A percentile compares a stretch with the other conserved stretches of the same genome.
phyloP scores from a whole-genome alignment of 92 coral and sea anemone genomes.

The Zoanthus gigantus region DNA sequence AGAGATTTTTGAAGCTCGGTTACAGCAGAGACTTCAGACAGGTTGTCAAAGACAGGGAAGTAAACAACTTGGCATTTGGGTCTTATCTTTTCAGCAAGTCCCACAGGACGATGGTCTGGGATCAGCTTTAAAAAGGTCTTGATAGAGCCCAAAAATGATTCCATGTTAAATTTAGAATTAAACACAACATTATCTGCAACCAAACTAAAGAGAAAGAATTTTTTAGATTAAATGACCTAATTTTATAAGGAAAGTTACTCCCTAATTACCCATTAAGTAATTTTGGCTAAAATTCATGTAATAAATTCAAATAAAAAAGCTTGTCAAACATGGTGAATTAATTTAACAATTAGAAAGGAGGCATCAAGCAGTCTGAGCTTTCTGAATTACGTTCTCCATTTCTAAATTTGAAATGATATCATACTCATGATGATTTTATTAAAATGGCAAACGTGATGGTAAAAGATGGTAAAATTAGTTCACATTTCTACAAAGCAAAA shows the following conservation, averaged over 20 bases:
- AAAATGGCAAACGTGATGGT: too few species aligned
- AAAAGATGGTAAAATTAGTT: too few species aligned
- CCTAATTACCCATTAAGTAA: too few species aligned
- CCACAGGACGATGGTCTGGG: constrained; percentile 91
- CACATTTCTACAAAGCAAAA: too few species aligned
- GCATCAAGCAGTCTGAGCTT: too few species aligned
- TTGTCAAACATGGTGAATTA: too few species aligned
- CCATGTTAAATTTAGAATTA: constrained; percentile 97
- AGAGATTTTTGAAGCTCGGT: not conserved
- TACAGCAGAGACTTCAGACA: not conserved
- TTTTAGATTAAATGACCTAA: not conserved
- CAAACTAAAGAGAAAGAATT: constrained; percentile 59
- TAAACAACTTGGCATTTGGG: constrained; percentile 88
- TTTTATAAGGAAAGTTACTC: not conserved
- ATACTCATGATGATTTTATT: too few species aligned
- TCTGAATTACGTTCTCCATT: too few species aligned
- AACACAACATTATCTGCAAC: constrained; percentile 94
- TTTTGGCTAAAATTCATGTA: too few species aligned
- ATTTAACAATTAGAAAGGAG: too few species aligned
- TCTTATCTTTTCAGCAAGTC: constrained; percentile 68
- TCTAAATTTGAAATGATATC: too few species aligned
- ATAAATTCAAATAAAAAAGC: too few species aligned
- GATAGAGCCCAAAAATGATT: constrained; percentile 80
- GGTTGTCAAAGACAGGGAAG: constrained; percentile 65
- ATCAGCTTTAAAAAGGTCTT: constrained; percentile 83